These are phyloP conservation scores for Labroides dimidiatus DNA, from an alignment of 2,797 vertebrate genomes.

Conservation along the genomic window DNA sequence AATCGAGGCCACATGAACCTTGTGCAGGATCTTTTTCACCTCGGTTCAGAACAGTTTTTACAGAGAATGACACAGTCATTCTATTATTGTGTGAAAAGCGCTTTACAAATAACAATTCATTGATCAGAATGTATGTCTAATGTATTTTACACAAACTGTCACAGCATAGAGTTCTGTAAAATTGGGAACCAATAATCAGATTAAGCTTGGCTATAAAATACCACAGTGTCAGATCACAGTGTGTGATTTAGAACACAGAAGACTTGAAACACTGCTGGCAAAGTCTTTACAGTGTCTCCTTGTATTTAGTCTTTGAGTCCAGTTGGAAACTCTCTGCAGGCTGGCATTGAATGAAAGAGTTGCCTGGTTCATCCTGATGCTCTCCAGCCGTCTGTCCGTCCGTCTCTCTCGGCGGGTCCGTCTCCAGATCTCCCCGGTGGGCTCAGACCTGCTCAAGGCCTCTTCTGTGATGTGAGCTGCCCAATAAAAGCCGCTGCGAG, in stretches of 20 bases:
- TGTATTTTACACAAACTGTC: not conserved
- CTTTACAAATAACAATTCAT: no score
- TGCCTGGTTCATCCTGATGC: constrained; percentile 61
- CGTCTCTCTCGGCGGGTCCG: constrained; percentile 64
- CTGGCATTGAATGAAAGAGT: constrained; percentile 81
- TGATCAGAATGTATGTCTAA: no score
- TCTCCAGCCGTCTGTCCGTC: constrained; percentile 52
- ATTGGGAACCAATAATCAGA: not conserved
- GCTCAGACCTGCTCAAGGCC: constrained; percentile 74
- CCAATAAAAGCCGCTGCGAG: constrained; percentile 59
- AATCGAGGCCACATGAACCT: no score
- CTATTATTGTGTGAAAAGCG: no score
- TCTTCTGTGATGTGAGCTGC: constrained; percentile 72
- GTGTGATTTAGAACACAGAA: not conserved
- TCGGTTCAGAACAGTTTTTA: no score
- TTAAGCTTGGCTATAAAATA: not conserved
- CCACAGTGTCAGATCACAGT: not conserved
- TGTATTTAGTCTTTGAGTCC: constrained; percentile 60
- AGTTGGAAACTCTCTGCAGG: constrained; percentile 71
- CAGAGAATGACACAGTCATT: no score
- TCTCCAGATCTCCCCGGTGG: constrained; percentile 64
- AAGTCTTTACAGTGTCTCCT: constrained; percentile 25
- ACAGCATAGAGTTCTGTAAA: not conserved
- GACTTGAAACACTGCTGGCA: not conserved
- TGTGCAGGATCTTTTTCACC: no score